phyloP scores from a whole-genome alignment of 1,140 invertebrate genomes.

The Drosophila bocqueti region DNA sequence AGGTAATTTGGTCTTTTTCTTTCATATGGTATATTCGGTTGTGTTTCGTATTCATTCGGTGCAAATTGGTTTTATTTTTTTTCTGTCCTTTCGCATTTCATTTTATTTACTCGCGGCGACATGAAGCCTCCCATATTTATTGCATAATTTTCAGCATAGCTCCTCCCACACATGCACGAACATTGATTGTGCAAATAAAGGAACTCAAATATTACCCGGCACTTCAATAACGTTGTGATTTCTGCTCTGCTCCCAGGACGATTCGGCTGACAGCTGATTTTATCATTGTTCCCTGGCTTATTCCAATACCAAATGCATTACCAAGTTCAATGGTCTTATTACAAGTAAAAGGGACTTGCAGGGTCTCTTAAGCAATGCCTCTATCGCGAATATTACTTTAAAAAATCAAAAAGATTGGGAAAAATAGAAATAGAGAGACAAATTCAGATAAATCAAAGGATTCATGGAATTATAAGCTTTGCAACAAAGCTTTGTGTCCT shows the following conservation, averaged over 20 bases:
- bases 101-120: slow-evolving; percentile 51
- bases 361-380: not conserved
- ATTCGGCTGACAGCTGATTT: slow-evolving; percentile 8
- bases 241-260: not conserved
- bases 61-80: slow-evolving; percentile 41
- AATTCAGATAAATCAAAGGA: no score
- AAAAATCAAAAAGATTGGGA: not conserved
- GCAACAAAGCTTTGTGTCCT: not conserved
- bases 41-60: slow-evolving; percentile 50
- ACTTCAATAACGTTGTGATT: slow-evolving; percentile 38
- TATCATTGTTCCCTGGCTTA: not conserved
- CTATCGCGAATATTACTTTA: not conserved
- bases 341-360: not conserved
- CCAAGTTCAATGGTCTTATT: not conserved
- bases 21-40: slow-evolving; percentile 45
- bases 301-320: not conserved
- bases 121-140: slow-evolving; percentile 60
- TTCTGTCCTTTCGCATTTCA: slow-evolving; percentile 22
- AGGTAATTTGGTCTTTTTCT: slow-evolving; percentile 57
- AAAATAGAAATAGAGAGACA: no score
- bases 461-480: not conserved
- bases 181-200: slow-evolving; percentile 43
- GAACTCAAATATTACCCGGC: slow-evolving; percentile 27
- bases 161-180: not conserved
- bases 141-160: slow-evolving; percentile 54